Conservation (phyloP, 2,888 invertebrate genomes). For the Eumacrocentrus americanus region DNA sequence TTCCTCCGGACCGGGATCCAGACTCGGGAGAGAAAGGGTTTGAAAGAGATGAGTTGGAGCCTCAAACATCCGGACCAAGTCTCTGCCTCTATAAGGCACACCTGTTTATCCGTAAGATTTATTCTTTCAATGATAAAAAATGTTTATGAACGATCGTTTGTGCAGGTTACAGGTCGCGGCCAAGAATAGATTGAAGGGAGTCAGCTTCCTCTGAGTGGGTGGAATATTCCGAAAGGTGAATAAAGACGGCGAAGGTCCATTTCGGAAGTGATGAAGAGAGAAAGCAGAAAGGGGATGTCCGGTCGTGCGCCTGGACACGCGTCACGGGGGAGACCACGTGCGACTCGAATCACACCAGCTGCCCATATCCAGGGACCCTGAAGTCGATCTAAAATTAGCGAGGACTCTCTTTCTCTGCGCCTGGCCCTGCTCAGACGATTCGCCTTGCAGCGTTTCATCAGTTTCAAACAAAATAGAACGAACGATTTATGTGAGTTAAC, state of each 20-base stretch:
- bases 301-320: constrained; percentile 39
- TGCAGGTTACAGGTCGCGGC: background rate
- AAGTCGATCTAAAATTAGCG: constrained; percentile 54
- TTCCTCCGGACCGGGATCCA: constrained; percentile 38
- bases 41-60: constrained; percentile 34
- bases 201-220: background rate
- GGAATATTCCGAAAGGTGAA: background rate
- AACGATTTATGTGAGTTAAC: too few relatives aligned
- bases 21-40: constrained; percentile 34
- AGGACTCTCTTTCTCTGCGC: constrained; percentile 30
- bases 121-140: background rate
- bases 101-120: constrained; percentile 1
- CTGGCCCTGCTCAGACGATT: constrained; percentile 3
- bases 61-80: constrained; percentile 44
- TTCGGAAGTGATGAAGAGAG: constrained; percentile 8
- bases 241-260: background rate
- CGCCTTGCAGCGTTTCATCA: too few relatives aligned
- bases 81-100: background rate
- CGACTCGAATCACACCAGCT: constrained; percentile 52
- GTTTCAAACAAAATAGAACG: too few relatives aligned
- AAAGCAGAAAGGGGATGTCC: constrained; percentile 33
- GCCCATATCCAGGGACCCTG: constrained; percentile 48
- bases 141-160: background rate
- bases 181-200: background rate
- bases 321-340: constrained; percentile 44